phyloP scores from a whole-genome alignment of 2,888 invertebrate genomes.

The Deroplatys truncata region DNA sequence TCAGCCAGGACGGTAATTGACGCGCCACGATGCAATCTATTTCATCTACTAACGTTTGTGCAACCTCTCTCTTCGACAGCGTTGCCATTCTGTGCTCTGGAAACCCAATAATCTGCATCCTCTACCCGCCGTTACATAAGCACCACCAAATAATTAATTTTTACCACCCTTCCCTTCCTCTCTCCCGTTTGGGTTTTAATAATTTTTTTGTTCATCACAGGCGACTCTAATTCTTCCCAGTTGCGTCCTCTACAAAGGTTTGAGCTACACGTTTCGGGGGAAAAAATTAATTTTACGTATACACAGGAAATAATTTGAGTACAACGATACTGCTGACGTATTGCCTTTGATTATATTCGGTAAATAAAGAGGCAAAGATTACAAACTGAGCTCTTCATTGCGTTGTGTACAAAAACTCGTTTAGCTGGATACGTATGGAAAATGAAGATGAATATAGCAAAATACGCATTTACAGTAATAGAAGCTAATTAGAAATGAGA shows the following conservation, averaged over 20 bases:
- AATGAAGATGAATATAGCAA: too few relatives aligned
- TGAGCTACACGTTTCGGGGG: too few relatives aligned
- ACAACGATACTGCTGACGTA: background rate
- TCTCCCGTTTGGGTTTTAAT: background rate
- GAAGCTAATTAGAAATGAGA: too few relatives aligned
- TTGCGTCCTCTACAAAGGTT: background rate
- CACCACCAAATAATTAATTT: constrained; percentile 2
- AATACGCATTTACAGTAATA: too few relatives aligned
- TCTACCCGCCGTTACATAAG: background rate
- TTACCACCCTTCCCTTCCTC: background rate
- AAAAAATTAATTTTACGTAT: background rate
- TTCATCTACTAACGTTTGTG: background rate
- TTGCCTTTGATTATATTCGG: background rate
- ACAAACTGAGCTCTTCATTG: too few relatives aligned
- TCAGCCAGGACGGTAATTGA: background rate
- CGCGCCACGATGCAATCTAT: too few relatives aligned
- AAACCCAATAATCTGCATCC: constrained; percentile 5
- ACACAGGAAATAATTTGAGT: background rate
- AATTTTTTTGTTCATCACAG: background rate
- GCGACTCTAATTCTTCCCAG: background rate
- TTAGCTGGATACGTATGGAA: too few relatives aligned
- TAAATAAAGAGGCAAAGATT: background rate
- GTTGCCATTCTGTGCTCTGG: background rate
- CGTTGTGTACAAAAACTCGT: too few relatives aligned
- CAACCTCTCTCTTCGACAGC: background rate